A percentile compares a stretch with the other conserved stretches of the same genome.
Conservation (phyloP, 2,888 invertebrate genomes). For the Phortica magna region DNA sequence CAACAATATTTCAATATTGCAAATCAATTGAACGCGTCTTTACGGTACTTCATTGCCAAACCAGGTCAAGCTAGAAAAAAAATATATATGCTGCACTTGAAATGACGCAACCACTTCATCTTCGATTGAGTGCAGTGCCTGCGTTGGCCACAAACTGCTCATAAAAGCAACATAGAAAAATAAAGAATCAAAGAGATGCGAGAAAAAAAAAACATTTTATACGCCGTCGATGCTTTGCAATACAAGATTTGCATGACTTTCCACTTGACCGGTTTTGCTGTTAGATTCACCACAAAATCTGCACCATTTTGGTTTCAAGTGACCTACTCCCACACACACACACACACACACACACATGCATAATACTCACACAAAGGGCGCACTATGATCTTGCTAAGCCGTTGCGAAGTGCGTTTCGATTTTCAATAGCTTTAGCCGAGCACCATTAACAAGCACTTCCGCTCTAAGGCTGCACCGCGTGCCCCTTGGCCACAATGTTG, state of each 20-base stretch:
- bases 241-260: slow-evolving; percentile 15
- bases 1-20: too few species aligned
- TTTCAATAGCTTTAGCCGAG: slow-evolving; percentile 14
- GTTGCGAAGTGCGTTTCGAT: slow-evolving; percentile 9
- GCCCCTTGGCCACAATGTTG: background rate
- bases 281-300: background rate
- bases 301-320: background rate
- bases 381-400: slow-evolving; percentile 7
- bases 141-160: background rate
- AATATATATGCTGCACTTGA: too few species aligned
- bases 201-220: background rate
- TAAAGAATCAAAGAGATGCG: background rate
- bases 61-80: too few species aligned
- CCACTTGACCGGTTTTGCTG: slow-evolving; percentile 7
- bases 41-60: too few species aligned
- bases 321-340: slow-evolving; percentile 16
- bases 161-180: background rate
- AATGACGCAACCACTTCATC: too few species aligned
- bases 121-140: too few species aligned
- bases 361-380: background rate
- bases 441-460: slow-evolving; percentile 18
- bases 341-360: background rate
- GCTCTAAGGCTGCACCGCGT: background rate
- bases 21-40: too few species aligned
- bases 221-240: background rate